Conservation (phyloP, 2,797 vertebrate species). For the Taenioides sp. region DNA sequence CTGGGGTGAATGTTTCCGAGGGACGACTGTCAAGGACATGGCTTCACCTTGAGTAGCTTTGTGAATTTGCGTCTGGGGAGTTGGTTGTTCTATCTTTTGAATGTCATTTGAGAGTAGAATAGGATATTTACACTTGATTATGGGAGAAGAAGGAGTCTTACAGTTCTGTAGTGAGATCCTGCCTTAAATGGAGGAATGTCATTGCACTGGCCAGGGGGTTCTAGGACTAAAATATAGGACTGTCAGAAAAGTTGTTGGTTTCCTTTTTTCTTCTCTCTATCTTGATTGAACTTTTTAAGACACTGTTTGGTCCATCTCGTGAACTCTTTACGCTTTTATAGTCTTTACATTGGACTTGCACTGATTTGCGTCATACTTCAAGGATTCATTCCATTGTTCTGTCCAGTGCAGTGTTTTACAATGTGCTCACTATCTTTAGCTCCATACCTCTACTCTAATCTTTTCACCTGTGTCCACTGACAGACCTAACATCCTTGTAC, state of each 20-base stretch:
- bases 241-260: neutral
- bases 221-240: slow-evolving; percentile 5
- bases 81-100: slow-evolving; percentile 21
- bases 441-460: neutral
- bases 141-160: neutral
- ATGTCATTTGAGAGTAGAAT: slow-evolving; percentile 13
- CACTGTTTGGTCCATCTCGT: neutral
- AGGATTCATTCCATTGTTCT: neutral
- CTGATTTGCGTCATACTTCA: neutral
- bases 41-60: slow-evolving; percentile 27
- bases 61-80: slow-evolving; percentile 18
- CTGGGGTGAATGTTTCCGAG: slow-evolving; percentile 1
- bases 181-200: neutral
- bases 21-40: slow-evolving; percentile 2
- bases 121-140: neutral
- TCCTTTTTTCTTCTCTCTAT: neutral
- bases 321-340: too few species aligned
- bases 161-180: slow-evolving; percentile 22
- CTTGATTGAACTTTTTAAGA: neutral
- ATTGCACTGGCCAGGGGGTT: neutral
- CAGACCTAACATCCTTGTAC: too few species aligned
- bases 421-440: neutral
- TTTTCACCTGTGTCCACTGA: neutral
- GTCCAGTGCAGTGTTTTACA: neutral
- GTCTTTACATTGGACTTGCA: too few species aligned